Base-by-base conservation (phyloP, 92 coral and sea anemone genomes). In the Siderastrea siderea region DNA sequence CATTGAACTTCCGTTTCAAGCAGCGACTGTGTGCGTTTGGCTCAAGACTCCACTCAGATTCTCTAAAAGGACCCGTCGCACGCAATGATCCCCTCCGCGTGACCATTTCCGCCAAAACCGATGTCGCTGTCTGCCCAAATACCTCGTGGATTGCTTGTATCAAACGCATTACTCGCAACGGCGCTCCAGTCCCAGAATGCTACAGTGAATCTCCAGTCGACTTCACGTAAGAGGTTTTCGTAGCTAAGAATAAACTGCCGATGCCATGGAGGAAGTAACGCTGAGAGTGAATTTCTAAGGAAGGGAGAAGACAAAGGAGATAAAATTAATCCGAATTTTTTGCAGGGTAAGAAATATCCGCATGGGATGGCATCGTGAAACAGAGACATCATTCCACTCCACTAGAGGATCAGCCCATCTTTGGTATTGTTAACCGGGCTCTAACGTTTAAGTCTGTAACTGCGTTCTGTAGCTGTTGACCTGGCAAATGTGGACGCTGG, bases 171-270 rank as follows among this genome's bases (percentile, higher is more conserved):
- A 47, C 38, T 51, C n/a, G 73, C 79, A 3, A 76, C 89, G 47
- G 77, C 66, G 44, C 93, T 88, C 96, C 96, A 94, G 38, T 94
- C 82, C 90, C 88, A 94, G 83, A 85, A 94, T 8, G 96, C 93
- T 51, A 91, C 82, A n/a, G 96, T 91, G 12, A 91, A 87, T 4
- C 93, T 79, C 57, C 96, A 94, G 76, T 94, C 96, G 54, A 91
- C 85, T 45, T 86, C 82, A 54, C 84, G 93, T 7, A 94, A 87
- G 19, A 91, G 77, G 76, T 94, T 91, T 72, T 94, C 96, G 61
- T 75, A 87, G 71, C 89, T 54, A 47, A 94, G 75, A 74, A 91
- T 64, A 82, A 44, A 88, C 94, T 93, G 88, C 17, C 96, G 82
- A 72, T 94, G 96, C 96, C 96, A 94, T 1, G 94, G 7, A 94